A percentile compares a stretch with the other conserved stretches of the same genome.
These are phyloP conservation scores for Gastrophysa polygoni DNA, from an alignment of 2,888 invertebrate species.

Conservation along the genomic window DNA sequence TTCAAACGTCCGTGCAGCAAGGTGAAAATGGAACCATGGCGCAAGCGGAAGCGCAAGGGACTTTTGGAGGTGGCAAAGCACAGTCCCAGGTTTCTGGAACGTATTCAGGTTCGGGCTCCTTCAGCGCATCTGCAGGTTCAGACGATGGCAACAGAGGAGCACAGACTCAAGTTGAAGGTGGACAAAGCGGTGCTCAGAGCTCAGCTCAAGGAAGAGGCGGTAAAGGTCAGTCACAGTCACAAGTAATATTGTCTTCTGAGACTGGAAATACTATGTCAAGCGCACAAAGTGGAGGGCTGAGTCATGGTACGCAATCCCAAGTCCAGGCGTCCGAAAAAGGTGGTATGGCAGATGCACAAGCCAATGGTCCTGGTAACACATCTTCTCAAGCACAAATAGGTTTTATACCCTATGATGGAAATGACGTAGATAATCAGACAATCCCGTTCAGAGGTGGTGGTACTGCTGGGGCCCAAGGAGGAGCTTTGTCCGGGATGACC, in stretches of 20 bases:
- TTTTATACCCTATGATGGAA: conserved; percentile 75
- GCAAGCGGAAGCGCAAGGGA: conserved; percentile 77
- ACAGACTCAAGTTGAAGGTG: conserved; percentile 71
- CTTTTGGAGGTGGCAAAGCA: conserved; percentile 74
- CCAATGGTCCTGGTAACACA: conserved; percentile 82
- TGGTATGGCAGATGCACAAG: conserved; percentile 85
- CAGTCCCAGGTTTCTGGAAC: conserved; percentile 84
- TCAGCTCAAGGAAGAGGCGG: conserved; percentile 77
- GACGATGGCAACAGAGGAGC: conserved; percentile 76
- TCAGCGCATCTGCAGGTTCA: conserved; percentile 83
- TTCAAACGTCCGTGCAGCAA: conserved; percentile 68
- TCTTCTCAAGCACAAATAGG: conserved; percentile 90
- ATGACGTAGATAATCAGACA: conserved; percentile 61
- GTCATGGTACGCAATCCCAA: conserved; percentile 79
- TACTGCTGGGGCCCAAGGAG: conserved; percentile 79
- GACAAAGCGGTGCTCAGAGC: conserved; percentile 76
- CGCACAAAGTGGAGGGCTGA: conserved; percentile 75
- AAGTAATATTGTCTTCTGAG: conserved; percentile 76
- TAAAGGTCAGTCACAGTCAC: conserved; percentile 76
- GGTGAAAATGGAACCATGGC: conserved; percentile 71
- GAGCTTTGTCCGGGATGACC: conserved; percentile 75
- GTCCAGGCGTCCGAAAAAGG: conserved; percentile 83
- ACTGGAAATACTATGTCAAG: conserved; percentile 77
- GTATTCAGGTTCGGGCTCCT: conserved; percentile 77
- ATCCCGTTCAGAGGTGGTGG: conserved; percentile 76